Evolutionary conservation across 2,797 vertebrate species (phyloP).

Genomic region (Petrocephalus schoutedeni): DNA sequence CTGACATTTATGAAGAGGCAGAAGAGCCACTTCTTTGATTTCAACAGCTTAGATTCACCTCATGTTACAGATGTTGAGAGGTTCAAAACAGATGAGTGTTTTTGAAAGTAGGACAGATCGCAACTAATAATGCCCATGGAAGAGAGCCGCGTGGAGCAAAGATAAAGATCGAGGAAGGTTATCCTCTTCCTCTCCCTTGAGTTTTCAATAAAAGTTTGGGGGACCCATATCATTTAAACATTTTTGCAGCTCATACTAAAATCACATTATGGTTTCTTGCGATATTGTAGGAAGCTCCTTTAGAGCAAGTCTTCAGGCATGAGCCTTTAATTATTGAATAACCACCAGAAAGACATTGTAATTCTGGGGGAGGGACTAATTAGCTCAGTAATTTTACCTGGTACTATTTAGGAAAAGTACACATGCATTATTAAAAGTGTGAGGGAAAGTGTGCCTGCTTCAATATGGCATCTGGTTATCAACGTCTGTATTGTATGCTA

Average conservation of each 20-base stretch:
- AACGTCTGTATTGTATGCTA: background rate
- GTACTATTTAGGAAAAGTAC: constrained; percentile 17
- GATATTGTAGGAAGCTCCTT: background rate
- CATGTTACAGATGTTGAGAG: background rate
- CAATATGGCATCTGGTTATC: background rate
- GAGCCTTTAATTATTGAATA: constrained; percentile 22
- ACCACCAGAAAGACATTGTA: constrained; percentile 9
- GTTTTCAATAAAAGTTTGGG: background rate
- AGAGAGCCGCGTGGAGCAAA: background rate
- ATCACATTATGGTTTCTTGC: background rate
- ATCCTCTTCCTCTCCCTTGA: background rate
- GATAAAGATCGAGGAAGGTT: background rate
- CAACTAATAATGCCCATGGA: background rate
- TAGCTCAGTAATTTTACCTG: constrained; percentile 25
- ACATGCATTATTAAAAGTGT: background rate
- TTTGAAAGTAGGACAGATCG: background rate
- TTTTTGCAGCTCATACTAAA: background rate
- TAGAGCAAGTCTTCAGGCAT: background rate
- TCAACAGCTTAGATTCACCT: background rate
- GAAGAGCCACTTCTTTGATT: background rate
- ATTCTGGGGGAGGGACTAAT: constrained; percentile 23
- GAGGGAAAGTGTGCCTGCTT: background rate
- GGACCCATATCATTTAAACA: constrained; percentile 2
- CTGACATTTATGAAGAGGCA: background rate
- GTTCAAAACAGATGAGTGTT: background rate